phyloP scores from a whole-genome alignment of 2,113 vertebrate species.

The Formicarius rufipectus region DNA sequence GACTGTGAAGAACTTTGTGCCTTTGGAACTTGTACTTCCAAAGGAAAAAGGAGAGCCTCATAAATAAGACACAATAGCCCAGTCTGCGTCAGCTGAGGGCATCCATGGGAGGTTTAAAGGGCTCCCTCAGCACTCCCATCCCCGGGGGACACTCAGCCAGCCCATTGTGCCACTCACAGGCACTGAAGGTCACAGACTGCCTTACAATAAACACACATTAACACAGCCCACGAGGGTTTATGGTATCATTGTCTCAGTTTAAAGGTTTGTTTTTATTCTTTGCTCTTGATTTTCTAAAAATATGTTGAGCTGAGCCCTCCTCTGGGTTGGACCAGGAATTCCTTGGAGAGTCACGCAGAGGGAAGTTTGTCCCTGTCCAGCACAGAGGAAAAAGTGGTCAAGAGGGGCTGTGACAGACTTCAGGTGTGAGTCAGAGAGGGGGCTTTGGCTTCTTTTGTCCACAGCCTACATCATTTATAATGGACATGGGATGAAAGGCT shows the following conservation, averaged over 20 bases:
- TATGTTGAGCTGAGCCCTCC: neutral
- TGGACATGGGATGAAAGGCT: neutral
- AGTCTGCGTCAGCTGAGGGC: constrained; percentile 2
- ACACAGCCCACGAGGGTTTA: constrained; percentile 21
- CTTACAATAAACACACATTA: constrained; percentile 59
- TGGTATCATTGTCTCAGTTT: constrained; percentile 45
- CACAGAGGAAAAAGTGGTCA: neutral
- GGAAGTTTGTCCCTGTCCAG: neutral
- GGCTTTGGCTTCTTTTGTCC: neutral
- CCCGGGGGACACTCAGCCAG: constrained; percentile 30
- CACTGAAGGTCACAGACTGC: constrained; percentile 53
- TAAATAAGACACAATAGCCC: constrained; percentile 56
- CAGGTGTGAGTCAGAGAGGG: neutral
- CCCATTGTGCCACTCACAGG: constrained; percentile 58
- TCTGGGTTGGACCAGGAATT: neutral
- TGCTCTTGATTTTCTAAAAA: constrained; percentile 41
- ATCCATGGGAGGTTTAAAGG: constrained; percentile 38
- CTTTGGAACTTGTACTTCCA: neutral
- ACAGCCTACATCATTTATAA: neutral
- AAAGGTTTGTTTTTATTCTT: constrained; percentile 29
- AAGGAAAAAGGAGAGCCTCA: neutral
- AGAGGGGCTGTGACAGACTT: neutral
- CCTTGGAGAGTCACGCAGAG: neutral
- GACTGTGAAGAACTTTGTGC: neutral
- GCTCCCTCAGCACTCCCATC: constrained; percentile 37